A percentile compares a stretch with the other conserved stretches of the same genome.
Conservation (phyloP, 1,140 invertebrate genomes). For the Drosophila lini region DNA sequence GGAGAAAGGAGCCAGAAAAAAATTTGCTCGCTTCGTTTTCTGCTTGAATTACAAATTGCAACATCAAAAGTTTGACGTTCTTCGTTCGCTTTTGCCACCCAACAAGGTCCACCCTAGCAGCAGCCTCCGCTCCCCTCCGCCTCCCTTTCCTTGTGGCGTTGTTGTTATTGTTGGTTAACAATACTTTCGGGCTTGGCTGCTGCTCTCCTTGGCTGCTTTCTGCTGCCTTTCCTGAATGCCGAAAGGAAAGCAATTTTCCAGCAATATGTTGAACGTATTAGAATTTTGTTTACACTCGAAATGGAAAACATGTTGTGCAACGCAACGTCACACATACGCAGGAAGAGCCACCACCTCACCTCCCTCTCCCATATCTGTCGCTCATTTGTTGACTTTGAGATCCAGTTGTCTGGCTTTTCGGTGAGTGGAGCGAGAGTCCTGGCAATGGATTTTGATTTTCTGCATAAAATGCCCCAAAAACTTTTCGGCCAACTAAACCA, state of each 20-base stretch:
- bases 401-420: constrained; percentile 65
- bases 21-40: constrained; percentile 81
- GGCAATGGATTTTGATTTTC: constrained; percentile 52
- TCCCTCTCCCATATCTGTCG: constrained; percentile 25
- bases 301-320: constrained; percentile 82
- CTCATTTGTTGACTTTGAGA: constrained; percentile 80
- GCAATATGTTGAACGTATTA: constrained; percentile 82
- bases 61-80: constrained; percentile 84
- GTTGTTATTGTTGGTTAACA: constrained; percentile 78
- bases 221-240: constrained; percentile 53
- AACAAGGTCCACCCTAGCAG: not conserved
- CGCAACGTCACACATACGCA: constrained; percentile 53
- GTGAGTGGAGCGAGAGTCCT: constrained; percentile 3
- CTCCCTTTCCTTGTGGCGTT: constrained; percentile 18
- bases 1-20: constrained; percentile 49
- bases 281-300: constrained; percentile 82
- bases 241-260: constrained; percentile 82
- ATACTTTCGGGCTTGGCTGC: constrained; percentile 69
- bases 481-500: constrained; percentile 10
- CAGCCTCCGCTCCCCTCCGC: not conserved
- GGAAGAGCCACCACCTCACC: not conserved
- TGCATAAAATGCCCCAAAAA: constrained; percentile 47
- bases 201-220: constrained; percentile 46
- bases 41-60: constrained; percentile 84
- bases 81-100: constrained; percentile 56